Evolutionary conservation across 2,113 vertebrate genomes (phyloP).

Genomic region (Procavia capensis): DNA sequence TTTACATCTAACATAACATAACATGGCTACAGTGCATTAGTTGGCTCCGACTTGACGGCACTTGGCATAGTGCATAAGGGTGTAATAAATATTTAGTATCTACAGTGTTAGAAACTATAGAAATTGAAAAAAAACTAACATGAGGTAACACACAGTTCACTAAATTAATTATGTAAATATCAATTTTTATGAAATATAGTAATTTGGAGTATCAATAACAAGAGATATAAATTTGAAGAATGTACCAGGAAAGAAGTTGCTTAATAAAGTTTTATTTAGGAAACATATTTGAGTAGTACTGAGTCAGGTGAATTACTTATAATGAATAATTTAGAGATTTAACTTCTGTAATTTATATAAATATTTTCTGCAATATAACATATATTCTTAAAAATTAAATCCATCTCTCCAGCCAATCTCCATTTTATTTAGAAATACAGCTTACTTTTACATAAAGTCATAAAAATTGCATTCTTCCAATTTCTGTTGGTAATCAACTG

Average conservation of each 20-base stretch:
- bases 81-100: background rate
- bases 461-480: slow-evolving; percentile 87
- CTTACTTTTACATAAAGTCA: slow-evolving; percentile 85
- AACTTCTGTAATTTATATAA: slow-evolving; percentile 77
- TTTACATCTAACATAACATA: background rate
- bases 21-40: background rate
- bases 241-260: slow-evolving; percentile 58
- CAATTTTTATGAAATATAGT: background rate
- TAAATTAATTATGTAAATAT: slow-evolving; percentile 48
- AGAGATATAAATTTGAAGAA: slow-evolving; percentile 49
- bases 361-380: slow-evolving; percentile 69
- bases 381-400: slow-evolving; percentile 86
- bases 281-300: slow-evolving; percentile 54
- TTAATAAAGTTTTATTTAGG: slow-evolving; percentile 74
- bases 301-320: slow-evolving; percentile 75
- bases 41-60: too few species aligned
- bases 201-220: background rate
- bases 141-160: slow-evolving; percentile 42
- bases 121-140: background rate
- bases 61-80: background rate
- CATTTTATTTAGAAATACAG: slow-evolving; percentile 85
- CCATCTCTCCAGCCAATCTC: slow-evolving; percentile 71
- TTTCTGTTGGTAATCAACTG: slow-evolving; percentile 87
- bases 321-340: slow-evolving; percentile 77
- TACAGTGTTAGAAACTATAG: background rate